These are phyloP conservation scores for Oopsacas minuta DNA, from an alignment of 37 sponge, comb jelly and placozoan genomes.

Conservation along the genomic window DNA sequence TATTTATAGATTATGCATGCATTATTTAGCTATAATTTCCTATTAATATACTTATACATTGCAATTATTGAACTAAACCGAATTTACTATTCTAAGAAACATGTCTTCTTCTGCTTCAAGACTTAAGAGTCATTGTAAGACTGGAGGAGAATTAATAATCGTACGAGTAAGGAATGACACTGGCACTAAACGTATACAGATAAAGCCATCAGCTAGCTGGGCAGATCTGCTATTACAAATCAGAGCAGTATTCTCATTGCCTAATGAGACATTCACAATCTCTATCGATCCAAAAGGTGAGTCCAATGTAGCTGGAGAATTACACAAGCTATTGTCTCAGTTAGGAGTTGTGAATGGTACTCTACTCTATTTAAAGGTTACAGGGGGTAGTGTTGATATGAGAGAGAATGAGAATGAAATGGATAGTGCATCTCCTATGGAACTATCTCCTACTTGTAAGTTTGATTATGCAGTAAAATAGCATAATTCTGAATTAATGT, in stretches of 20 bases:
- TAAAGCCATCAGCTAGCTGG: constrained; percentile 27
- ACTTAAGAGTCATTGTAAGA: neutral
- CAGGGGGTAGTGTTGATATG: neutral
- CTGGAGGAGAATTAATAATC: constrained; percentile 24
- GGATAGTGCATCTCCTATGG: constrained; percentile 2
- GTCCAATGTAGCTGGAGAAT: neutral
- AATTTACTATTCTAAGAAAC: too few species aligned
- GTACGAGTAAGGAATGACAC: constrained; percentile 52
- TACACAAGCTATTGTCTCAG: neutral
- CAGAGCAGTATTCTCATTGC: neutral
- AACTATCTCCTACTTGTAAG: neutral
- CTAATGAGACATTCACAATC: neutral
- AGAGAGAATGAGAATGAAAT: neutral
- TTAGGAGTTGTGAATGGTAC: neutral
- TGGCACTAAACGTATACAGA: constrained; percentile 62
- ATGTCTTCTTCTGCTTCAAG: too few species aligned
- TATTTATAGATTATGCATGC: too few species aligned
- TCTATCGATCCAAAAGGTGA: neutral
- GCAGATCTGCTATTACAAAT: constrained; percentile 36
- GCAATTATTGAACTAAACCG: too few species aligned
- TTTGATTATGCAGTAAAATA: neutral
- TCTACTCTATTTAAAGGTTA: neutral
- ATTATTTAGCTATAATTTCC: too few species aligned
- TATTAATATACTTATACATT: too few species aligned
- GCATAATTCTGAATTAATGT: too few species aligned